Base-by-base conservation (phyloP, 2,797 vertebrate genomes). In the Ctenochaetus hawaiiensis region DNA sequence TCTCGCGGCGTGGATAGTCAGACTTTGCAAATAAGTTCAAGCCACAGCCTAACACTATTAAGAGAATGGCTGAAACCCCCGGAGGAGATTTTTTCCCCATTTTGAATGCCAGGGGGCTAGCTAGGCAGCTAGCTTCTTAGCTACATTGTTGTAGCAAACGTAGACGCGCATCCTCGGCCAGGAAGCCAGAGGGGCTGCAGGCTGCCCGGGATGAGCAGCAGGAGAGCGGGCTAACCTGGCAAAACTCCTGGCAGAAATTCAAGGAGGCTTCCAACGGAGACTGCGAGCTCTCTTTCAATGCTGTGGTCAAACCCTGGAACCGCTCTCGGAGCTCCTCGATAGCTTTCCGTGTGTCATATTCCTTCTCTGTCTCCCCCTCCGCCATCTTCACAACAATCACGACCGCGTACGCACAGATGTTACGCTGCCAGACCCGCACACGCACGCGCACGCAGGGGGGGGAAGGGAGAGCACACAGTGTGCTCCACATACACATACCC, bases 301-400 rank as follows among this genome's bases (percentile, higher is more conserved):
- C 94, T 17, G 95, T 85, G 89, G 96, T 96, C 89, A 97, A 90
- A 88, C 94, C 94, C 86, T 95, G 93, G 89, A 97, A 96, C 84
- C 96, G 95, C 84, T 95, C 95, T 81, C 95, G 94, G 84, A 98
- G 93, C 91, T 94, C 95, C 91, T 93, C 96, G 93, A 96, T 94
- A 81, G 96, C 96, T 95, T 91, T 94, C 88, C 93, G 91, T 92
- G 93, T 95, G 80, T 96, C 93, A 94, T 96, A 96, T 94, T 97
- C 96, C 95, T 94, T 96, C 92, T 97, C 97, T 94, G 96, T 97
- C 96, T 98, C 98, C 91, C 97, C 97, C 96, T 97, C 97, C 98
- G 98, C 98, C 97, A 98, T 99, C 96, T 99, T 99, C 97, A 96
- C 96, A 96, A 96, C 97, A 97, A 96, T 96, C 96, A 97, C 96